Base-by-base conservation (phyloP, 2,113 vertebrate genomes). In the Gadus chalcogrammus region DNA sequence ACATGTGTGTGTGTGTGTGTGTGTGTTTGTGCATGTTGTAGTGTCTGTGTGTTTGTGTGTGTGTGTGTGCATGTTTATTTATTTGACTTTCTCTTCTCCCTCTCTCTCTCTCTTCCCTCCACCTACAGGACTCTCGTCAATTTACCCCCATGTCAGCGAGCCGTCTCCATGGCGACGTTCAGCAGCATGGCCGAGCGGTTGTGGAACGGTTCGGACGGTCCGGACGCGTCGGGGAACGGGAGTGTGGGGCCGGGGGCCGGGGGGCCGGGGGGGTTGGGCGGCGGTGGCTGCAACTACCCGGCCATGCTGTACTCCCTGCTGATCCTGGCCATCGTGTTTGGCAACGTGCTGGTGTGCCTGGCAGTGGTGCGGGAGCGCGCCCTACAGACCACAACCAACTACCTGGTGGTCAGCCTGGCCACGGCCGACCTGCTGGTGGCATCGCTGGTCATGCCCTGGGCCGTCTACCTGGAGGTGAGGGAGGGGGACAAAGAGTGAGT, bases 381-480 rank as follows among this genome's bases (percentile, higher is more conserved):
- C 38, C 88, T 98, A 63, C 95, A 97, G 87, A 98, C 96, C 17
- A 95, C 94, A 53, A 98, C 95, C 72, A 98, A 98, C 91, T 98
- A 98, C 86, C 92, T 98, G 22, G 94, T 98, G 82, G 95, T 98
- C 70, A 98, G 95, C 87, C 86, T 98, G 88, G 95, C 95, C 0
- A 93, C 97, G 73, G 94, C 96, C 0, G 96, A 98, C 87, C 80
- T 98, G 86, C 90, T 98, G 67, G 93, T 98, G 88, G 96, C 96
- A 62, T 95, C 91, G 3, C 74, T 97, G 85, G 96, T 98, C 84
- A 97, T 98, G 95, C 95, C 96, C 0, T 97, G 95, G 95, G 92
- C 91, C n/a, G 95, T 98, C 12, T 98, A 98, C 82, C 88, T 98
- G 80, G 96, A 98, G 94, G 96, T 96, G 81, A 94, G 94, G 55